Percentiles rank a stretch among this genome's conserved stretches.
Evolutionary conservation across 2,888 invertebrate genomes (phyloP).

Genomic region (Copidosoma aretas): DNA sequence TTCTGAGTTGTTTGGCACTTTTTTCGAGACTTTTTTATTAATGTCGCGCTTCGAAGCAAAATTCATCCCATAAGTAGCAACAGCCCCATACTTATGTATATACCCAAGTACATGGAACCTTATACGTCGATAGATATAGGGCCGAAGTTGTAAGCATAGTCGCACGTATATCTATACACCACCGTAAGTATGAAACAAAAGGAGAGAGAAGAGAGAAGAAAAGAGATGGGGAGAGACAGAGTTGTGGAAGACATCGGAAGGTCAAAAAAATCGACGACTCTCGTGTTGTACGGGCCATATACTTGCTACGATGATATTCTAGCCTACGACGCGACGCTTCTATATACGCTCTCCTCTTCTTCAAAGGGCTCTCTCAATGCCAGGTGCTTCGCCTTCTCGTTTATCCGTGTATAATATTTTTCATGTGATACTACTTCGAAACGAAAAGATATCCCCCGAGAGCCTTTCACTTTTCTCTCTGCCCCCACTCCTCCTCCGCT

Average conservation of each 20-base stretch:
- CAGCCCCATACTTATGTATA: too few species aligned
- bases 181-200: not conserved
- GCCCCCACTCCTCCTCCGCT: conserved; percentile 2
- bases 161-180: too few species aligned
- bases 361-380: conserved; percentile 25
- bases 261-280: conserved; percentile 2
- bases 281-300: not conserved
- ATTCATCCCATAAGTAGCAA: too few species aligned
- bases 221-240: too few species aligned
- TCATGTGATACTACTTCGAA: conserved; percentile 22
- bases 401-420: too few species aligned
- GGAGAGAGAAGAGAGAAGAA: too few species aligned
- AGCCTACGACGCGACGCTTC: conserved; percentile 22
- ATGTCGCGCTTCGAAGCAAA: too few species aligned
- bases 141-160: too few species aligned
- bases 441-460: conserved; percentile 19
- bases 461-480: conserved; percentile 28
- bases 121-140: too few species aligned
- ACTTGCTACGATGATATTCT: conserved; percentile 28
- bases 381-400: conserved; percentile 31
- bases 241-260: not conserved
- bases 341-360: conserved; percentile 15
- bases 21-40: too few species aligned
- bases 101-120: too few species aligned
- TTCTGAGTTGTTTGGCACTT: too few species aligned